Evolutionary conservation across 64 coral and sea anemone species (phyloP), one percentile per base, ranked within the genome.

Genomic region (Astreopora myriophthalma): DNA sequence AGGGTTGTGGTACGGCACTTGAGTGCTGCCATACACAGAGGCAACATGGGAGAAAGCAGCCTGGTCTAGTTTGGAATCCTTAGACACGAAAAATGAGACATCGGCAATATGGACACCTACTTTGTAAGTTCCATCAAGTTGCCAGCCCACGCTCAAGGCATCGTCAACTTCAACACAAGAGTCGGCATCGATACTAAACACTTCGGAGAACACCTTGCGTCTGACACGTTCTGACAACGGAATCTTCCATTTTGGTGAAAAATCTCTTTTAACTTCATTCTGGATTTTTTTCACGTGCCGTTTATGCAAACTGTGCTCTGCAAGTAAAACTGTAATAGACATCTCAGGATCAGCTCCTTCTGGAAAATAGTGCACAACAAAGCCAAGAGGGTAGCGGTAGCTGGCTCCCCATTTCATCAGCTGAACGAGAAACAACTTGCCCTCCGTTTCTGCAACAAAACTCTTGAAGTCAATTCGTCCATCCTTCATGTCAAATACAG

Each of bases 381-480:
- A 89, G n/a, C 96, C 94, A 1, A 98, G 90, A 48, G 96, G 96
- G 86, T 80, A 88, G 34, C 94, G 90, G 61, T 95, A 98, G 48
- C 84, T 95, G 35, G 90, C 90, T 52, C 94, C 96, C 96, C 96
- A 98, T 67, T 98, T 94, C 81, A 95, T 69, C 25, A 95, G 84
- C 26, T 78, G 90, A 62, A 98, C 96, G 17, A 98, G 87, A 70
- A 98, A 98, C 30, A 98, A 88, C 66, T 95, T 95, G 4, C 94
- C 94, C 82, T 74, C 52, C 1, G 90, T 87, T 23, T 95, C 87
- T 20, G 90, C 87, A 9, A 93, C 91, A 55, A 95, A 95, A 29
- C 70, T 44, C 10, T 75, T 75, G 34, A 93, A 94, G 11, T 74
- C 32, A 29, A 89, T 94, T 69, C 52, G 68, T 8, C 68, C 88